Evolutionary conservation across 2,113 vertebrate genomes (phyloP), one percentile per base, ranked within the genome.

Genomic region (Ursus arctos): DNA sequence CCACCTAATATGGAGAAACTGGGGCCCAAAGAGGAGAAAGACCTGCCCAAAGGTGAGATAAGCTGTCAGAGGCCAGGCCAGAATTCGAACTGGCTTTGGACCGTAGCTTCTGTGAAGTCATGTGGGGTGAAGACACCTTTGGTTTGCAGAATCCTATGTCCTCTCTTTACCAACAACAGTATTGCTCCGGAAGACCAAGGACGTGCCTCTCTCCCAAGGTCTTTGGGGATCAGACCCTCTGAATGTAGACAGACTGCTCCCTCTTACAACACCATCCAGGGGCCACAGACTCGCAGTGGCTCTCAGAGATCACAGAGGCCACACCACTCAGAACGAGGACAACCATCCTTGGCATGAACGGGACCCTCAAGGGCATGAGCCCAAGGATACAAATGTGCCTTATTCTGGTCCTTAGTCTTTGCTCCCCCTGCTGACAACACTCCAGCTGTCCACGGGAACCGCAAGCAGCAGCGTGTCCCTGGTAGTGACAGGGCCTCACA

Each of bases 171-270:
- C 57, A 33, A 14, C 43, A 63, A 83, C 18, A 31, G 24, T 2
- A 12, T 33, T 33, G 49, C 21, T 43, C 10, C 0, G 0, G 4
- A 22, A 7, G 6, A 6, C 5, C 4, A 47, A 40, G 43, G 61
- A 26, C 8, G 7, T 53, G 53, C 55, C 15, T 87, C 49, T 67
- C 31, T 82, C 43, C 4, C 28, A 40, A 74, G 59, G 47, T 13
- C 26, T 77, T 57, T 76, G 71, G 55, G 63, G 24, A 21, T 49
- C 43, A 57, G 49, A 57, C 14, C 31, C 11, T 76, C 33, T 67
- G 72, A 18, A 31, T 77, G 55, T 21, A 43, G 55, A 92, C n/a
- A 61, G 74, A 72, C 13, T 24, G 4, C 11, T 6, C n/a, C 49
- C 43, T 87, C 22, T 26, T 18, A 79, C n/a, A 15, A 83, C 6